These are phyloP conservation scores for Dasypus novemcinctus DNA, from an alignment of 2,113 vertebrate species.

Conservation along the genomic window DNA sequence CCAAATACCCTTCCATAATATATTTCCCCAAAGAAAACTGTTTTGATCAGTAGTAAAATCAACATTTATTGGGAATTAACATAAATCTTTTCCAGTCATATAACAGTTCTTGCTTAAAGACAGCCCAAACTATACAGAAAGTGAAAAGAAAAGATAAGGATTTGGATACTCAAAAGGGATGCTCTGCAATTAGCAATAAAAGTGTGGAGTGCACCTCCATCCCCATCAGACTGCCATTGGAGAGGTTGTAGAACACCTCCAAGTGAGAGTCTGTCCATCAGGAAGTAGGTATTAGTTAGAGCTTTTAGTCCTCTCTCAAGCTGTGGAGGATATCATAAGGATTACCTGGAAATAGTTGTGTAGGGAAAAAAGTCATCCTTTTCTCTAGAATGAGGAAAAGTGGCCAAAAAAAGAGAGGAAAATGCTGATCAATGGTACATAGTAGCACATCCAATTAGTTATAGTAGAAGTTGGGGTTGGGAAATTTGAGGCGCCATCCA, in stretches of 20 bases:
- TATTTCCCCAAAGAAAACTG: background rate
- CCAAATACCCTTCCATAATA: background rate
- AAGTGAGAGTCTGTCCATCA: background rate
- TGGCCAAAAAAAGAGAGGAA: background rate
- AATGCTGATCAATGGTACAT: background rate
- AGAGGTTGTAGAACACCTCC: background rate
- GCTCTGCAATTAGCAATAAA: background rate
- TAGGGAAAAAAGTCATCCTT: background rate
- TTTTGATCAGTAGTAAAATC: background rate
- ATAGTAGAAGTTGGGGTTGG: background rate
- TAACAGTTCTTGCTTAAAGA: background rate
- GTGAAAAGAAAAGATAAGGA: background rate
- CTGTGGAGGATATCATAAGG: background rate
- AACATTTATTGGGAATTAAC: background rate
- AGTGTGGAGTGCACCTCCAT: background rate
- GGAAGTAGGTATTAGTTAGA: background rate
- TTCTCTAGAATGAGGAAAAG: conserved; percentile 32
- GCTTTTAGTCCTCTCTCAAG: background rate
- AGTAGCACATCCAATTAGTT: background rate
- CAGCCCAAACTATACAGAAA: background rate
- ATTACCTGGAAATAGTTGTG: background rate
- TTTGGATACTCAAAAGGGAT: background rate
- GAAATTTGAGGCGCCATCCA: background rate
- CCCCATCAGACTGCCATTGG: too few relatives aligned
- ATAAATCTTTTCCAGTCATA: background rate